Conservation (phyloP, 2,888 invertebrate species). For the Hololepta plana region DNA sequence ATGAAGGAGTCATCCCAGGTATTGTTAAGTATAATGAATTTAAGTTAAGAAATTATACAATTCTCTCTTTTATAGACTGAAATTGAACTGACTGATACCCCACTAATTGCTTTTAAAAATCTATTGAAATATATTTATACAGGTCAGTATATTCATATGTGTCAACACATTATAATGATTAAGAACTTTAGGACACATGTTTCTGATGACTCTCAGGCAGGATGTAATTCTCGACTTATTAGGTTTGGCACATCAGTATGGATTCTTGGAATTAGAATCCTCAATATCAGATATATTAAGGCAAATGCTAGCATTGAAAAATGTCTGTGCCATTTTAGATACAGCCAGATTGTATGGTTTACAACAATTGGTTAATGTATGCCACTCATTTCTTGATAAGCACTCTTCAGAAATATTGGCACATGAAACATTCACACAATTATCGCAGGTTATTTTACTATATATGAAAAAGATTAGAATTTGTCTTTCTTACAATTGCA, state of each 20-base stretch:
- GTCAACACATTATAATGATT: constrained; percentile 3
- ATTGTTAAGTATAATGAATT: constrained; percentile 6
- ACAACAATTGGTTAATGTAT: constrained; percentile 52
- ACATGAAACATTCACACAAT: constrained; percentile 65
- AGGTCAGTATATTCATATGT: constrained; percentile 30
- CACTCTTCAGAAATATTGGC: constrained; percentile 72
- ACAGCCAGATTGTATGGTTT: constrained; percentile 64
- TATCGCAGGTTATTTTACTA: constrained; percentile 48
- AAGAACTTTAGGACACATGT: constrained; percentile 44
- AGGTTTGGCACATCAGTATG: constrained; percentile 90
- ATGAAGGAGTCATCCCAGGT: constrained; percentile 52
- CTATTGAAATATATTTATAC: constrained; percentile 91
- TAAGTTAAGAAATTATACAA: background rate
- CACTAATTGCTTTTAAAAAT: constrained; percentile 70
- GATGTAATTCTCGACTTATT: constrained; percentile 52
- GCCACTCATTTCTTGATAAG: constrained; percentile 78
- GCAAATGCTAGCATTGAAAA: constrained; percentile 69
- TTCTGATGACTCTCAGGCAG: constrained; percentile 43
- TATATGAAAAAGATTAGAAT: background rate
- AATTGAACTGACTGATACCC: constrained; percentile 71
- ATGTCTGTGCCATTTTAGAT: constrained; percentile 90
- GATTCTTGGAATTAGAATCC: constrained; percentile 78
- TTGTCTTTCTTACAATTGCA: background rate
- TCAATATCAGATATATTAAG: constrained; percentile 87
- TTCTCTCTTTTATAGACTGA: constrained; percentile 43